phyloP scores from a whole-genome alignment of 2,113 vertebrate species.

The Melanerpes formicivorus region DNA sequence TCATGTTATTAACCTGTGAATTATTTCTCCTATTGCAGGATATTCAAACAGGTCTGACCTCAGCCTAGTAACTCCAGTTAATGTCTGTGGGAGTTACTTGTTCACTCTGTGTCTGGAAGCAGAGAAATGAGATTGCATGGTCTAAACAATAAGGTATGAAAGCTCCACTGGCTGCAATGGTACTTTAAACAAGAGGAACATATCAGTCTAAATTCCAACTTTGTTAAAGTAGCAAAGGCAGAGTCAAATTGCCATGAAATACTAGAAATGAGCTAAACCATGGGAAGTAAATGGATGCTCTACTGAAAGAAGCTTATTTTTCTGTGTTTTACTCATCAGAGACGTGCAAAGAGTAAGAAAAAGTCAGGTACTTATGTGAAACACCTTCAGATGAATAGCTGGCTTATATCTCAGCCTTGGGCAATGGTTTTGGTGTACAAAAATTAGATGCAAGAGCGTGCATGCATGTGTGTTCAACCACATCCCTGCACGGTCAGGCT shows the following conservation, averaged over 20 bases:
- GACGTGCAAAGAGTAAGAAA: neutral
- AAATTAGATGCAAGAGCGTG: neutral
- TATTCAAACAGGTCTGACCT: neutral
- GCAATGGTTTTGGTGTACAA: neutral
- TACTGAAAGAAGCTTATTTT: neutral
- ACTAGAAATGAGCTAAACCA: neutral
- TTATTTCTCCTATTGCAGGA: neutral
- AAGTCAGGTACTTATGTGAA: neutral
- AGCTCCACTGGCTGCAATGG: neutral
- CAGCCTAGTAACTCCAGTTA: neutral
- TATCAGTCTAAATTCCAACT: neutral
- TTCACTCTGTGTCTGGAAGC: neutral
- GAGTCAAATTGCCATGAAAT: neutral
- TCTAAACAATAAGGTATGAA: neutral
- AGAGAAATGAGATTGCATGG: neutral
- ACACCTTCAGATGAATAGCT: neutral
- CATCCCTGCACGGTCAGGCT: neutral
- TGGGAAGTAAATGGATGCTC: neutral
- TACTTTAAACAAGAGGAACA: neutral
- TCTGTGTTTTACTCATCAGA: neutral
- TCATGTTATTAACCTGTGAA: neutral
- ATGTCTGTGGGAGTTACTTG: neutral
- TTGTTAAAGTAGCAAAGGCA: neutral
- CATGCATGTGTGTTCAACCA: neutral
- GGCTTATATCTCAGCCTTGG: neutral